phyloP scores from a whole-genome alignment of 2,888 invertebrate species.

The Tiliacea aurago region DNA sequence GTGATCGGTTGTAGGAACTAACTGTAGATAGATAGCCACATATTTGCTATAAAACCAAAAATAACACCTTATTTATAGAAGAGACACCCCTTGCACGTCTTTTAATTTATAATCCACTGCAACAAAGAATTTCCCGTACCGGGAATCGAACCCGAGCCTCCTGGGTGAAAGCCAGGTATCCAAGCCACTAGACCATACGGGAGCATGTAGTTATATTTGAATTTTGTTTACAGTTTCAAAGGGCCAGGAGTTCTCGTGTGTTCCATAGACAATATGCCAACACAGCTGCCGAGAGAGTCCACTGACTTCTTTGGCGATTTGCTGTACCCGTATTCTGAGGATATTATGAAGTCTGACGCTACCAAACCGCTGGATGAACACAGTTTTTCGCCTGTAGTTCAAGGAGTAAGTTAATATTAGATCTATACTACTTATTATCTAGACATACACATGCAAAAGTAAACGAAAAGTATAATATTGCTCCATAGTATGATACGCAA shows the following conservation, averaged over 20 bases:
- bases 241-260: constrained; percentile 99
- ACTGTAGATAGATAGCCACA: too few species aligned
- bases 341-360: constrained; percentile 97
- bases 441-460: not conserved
- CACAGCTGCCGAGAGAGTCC: constrained; percentile 98
- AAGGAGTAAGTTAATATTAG: constrained; percentile 89
- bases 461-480: not conserved
- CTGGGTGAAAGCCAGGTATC: constrained; percentile 93
- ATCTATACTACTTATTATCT: not conserved
- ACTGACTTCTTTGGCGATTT: constrained; percentile 99
- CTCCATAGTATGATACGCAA: not conserved
- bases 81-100: too few species aligned
- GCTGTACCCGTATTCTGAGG: constrained; percentile 96
- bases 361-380: constrained; percentile 94
- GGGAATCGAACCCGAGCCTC: constrained; percentile 94
- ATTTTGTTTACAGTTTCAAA: constrained; percentile 92
- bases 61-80: too few species aligned
- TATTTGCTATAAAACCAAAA: too few species aligned
- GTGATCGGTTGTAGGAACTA: too few species aligned
- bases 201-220: constrained; percentile 47
- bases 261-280: constrained; percentile 99
- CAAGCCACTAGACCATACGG: constrained; percentile 92
- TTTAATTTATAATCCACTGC: too few species aligned
- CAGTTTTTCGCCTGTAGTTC: constrained; percentile 93
- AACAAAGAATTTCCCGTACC: constrained; percentile 88